Evolutionary conservation across 1,140 invertebrate genomes (phyloP).

Genomic region (Drosophila chauvacae): DNA sequence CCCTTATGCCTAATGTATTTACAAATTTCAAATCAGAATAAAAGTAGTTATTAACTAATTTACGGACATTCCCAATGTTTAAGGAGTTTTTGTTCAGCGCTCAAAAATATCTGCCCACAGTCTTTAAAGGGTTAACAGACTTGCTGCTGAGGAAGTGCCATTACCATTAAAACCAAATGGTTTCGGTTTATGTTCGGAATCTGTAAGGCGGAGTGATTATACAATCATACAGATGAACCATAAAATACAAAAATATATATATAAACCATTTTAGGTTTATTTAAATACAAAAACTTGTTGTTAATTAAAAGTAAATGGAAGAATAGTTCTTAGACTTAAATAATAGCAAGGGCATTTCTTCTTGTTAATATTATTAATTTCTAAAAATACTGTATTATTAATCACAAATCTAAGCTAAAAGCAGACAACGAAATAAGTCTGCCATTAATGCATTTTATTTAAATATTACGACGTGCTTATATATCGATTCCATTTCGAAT

Average conservation of each 20-base stretch:
- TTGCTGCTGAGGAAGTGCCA: constrained; percentile 46
- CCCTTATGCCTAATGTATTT: accelerated
- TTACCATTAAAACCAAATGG: constrained; percentile 38
- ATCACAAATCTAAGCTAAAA: background rate
- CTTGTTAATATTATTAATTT: background rate
- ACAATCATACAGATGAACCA: background rate
- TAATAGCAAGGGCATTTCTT: background rate
- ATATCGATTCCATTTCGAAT: background rate
- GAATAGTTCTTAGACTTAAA: background rate
- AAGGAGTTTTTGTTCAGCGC: background rate
- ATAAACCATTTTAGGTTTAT: background rate
- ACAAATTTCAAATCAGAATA: no score
- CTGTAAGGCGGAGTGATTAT: constrained; percentile 6
- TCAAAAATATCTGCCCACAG: background rate
- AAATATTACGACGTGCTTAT: background rate
- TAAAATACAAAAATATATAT: background rate
- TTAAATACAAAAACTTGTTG: background rate
- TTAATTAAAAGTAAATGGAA: background rate
- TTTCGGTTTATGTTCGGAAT: constrained; percentile 11
- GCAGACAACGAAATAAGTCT: background rate
- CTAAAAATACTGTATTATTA: background rate
- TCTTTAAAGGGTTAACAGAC: constrained; percentile 13
- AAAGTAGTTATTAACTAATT: background rate
- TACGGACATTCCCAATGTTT: no score
- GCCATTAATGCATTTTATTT: background rate